Base-by-base conservation (phyloP, 2,888 invertebrate species). In the Drosophila ezoana region DNA sequence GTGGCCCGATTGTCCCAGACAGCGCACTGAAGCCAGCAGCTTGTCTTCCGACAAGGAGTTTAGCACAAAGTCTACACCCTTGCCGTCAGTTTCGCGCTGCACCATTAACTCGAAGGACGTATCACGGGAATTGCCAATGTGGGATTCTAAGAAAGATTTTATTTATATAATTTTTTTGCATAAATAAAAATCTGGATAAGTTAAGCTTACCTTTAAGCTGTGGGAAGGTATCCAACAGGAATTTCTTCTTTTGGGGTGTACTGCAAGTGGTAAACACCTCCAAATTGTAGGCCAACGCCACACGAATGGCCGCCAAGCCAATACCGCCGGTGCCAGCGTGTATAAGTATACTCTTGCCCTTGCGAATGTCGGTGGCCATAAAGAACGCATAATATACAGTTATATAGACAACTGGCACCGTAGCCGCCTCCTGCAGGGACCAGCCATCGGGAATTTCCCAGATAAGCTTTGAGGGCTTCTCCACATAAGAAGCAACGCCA, bases 21-120 rank as follows among this genome's bases (percentile, higher is more conserved):
- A 95, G 3, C 95, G 92, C 0, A 95, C 91, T 0, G 95, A 95
- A 0, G 95, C 96, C 86, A 94, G 94, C 0, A 98, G 93, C 91
- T 98, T 98, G 47, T 99, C 98, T 87, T 97, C 98, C 0, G 98
- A 95, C 44, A 99, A 92, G 0, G 98, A 98, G 91, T 99, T 99
- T 8, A 98, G 93, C 13, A 99, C 96, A 56, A 98, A 93, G 89
- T 99, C 97, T 0, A 99, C 98, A 38, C 98, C 98, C 79, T 94
- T 93, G 11, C 98, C 98, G 8, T 95, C 93, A 0, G 98, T 98
- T 86, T 95, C 94, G 48, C 93, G 93, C 80, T 95, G 93, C 58
- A 99, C 94, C 94, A 98, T 95, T 75, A 95, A 94, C 91, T 98
- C 98, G 91, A 99, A 99, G 0, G 95, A 95, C 0, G 95, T 94